Evolutionary conservation across 2,888 invertebrate genomes (phyloP).

Genomic region (Cephus nigrinus): DNA sequence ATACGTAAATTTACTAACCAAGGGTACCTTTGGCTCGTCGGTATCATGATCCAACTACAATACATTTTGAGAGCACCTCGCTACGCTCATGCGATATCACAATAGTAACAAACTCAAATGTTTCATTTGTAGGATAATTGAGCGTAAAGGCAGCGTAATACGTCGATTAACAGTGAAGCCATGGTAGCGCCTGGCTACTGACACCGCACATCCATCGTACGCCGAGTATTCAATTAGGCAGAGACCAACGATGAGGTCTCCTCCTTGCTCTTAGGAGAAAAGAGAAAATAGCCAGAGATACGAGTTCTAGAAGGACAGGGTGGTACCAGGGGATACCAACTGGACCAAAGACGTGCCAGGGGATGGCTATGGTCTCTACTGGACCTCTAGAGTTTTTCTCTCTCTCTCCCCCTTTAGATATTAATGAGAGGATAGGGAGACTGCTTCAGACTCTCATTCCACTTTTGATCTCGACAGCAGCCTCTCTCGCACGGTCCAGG

Average conservation of each 20-base stretch:
- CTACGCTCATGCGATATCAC: not conserved
- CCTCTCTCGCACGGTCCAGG: slow-evolving; percentile 31
- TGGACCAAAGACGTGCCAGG: not conserved
- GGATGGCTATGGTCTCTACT: slow-evolving; percentile 7
- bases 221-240: slow-evolving; percentile 57
- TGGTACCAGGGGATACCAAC: not conserved
- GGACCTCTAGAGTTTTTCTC: slow-evolving; percentile 38
- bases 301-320: not conserved
- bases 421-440: slow-evolving; percentile 41
- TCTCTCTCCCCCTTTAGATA: slow-evolving; percentile 34
- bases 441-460: slow-evolving; percentile 19
- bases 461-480: slow-evolving; percentile 35
- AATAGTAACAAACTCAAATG: not conserved
- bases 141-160: slow-evolving; percentile 45
- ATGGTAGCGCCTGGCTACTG: slow-evolving; percentile 38
- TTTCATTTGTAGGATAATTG: slow-evolving; percentile 38
- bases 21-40: not conserved
- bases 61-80: too few species aligned
- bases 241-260: not conserved
- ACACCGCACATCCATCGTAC: slow-evolving; percentile 56
- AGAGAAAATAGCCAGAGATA: not conserved
- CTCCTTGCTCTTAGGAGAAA: not conserved
- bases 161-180: slow-evolving; percentile 42
- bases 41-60: not conserved
- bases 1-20: too few species aligned